A percentile compares a stretch with the other conserved stretches of the same genome.
Evolutionary conservation across 2,888 invertebrate species (phyloP).

Genomic region (Lithodes maja): DNA sequence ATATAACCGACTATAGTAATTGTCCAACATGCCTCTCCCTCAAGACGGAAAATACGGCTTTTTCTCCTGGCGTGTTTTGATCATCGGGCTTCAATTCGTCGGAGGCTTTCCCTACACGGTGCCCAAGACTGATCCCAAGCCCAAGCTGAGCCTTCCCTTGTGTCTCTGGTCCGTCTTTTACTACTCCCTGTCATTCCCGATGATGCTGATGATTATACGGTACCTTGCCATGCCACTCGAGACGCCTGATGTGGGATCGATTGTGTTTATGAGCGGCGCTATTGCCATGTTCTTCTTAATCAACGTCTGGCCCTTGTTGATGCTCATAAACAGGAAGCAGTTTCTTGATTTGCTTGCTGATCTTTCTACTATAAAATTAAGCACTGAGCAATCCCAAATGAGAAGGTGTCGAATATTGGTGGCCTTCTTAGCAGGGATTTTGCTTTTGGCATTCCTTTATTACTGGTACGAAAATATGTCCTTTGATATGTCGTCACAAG

Average conservation of each 20-base stretch:
- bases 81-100: not conserved
- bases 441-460: not conserved
- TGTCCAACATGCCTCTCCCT: not conserved
- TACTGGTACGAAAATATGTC: not conserved
- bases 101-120: conserved; percentile 29
- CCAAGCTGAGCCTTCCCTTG: not conserved
- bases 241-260: not conserved
- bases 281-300: not conserved
- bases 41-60: not conserved
- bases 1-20: no score
- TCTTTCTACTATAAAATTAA: not conserved
- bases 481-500: not conserved
- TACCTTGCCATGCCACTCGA: not conserved
- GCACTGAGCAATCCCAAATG: not conserved
- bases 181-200: not conserved
- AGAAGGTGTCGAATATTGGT: not conserved
- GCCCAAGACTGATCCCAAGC: not conserved
- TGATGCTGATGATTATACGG: not conserved
- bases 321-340: not conserved
- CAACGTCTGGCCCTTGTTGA: not conserved
- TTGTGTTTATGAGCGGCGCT: not conserved
- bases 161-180: conserved; percentile 14
- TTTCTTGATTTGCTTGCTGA: not conserved
- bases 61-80: not conserved
- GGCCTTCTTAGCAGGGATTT: not conserved